Base-by-base conservation (phyloP, 2,888 invertebrate species). In the Apodemia mormo region DNA sequence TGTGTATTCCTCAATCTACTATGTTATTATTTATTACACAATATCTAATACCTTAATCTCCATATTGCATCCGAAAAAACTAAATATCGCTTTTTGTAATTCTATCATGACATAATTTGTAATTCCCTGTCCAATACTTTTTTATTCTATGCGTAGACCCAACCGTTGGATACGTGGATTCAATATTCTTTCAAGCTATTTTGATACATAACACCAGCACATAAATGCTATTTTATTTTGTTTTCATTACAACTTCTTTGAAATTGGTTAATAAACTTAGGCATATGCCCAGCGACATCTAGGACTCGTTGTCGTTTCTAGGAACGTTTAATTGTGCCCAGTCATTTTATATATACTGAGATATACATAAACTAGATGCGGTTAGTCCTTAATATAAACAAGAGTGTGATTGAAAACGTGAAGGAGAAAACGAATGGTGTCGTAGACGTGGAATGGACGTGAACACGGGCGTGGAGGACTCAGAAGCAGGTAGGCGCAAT, bases 251-350 rank as follows among this genome's bases (percentile, higher is more conserved):
- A 58, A 9, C 30, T 37, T 14, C 37, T 33, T 65, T 49, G 40
- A 65, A 52, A 68, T 54, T 65, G 52, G 65, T 65, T 54, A 68
- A 68, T 78, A 76, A 76, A 67, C 67, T 37, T 56, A 40, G 40
- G 58, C 65, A 65, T 65, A 64, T 78, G 77, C 72, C 77, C 76
- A 77, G 78, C 79, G 80, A 82, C 81, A 83, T 80, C 81, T 79
- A 81, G 80, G 78, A 45, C 79, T 82, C 81, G 80, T 81, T 80
- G 79, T 79, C 80, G n/a, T n/a, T n/a, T 76, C 74, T n/a, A n/a
- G n/a, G n/a, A 75, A 78, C 75, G 77, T 82, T 86, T 85, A 85
- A 86, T 85, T 85, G 85, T 83, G 78, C 80, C 72, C 79, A 77
- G 74, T 77, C 78, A 77, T 76, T 73, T 66, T 66, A 56, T 65